Evolutionary conservation across 1,140 invertebrate genomes (phyloP).

Genomic region (Proales similis): DNA sequence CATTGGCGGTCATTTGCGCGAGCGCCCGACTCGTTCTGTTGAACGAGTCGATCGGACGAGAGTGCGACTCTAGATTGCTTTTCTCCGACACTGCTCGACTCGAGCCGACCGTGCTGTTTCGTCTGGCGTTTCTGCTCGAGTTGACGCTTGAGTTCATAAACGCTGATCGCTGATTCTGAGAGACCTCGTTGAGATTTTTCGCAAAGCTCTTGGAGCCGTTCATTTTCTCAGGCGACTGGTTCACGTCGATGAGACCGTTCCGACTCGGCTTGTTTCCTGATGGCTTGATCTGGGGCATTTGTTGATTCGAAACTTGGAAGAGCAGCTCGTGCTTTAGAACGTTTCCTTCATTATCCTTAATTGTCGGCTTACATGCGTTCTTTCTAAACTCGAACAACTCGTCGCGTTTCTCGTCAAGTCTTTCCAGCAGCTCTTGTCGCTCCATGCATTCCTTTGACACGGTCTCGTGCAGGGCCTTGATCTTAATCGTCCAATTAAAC

Average conservation of each 20-base stretch:
- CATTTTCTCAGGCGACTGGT: background rate
- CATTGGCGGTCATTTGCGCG: background rate
- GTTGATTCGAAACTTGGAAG: constrained; percentile 9
- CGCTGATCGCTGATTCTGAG: too few relatives aligned
- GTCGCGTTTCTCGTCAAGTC: constrained; percentile 45
- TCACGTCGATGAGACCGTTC: background rate
- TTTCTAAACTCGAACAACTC: constrained; percentile 46
- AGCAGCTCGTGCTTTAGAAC: background rate
- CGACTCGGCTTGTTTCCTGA: background rate
- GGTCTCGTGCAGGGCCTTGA: constrained; percentile 46
- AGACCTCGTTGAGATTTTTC: constrained; percentile 24
- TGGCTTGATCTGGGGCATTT: background rate
- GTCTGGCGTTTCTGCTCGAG: background rate
- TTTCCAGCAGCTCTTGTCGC: constrained; percentile 49
- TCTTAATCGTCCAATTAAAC: constrained; percentile 36
- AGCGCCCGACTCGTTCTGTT: background rate
- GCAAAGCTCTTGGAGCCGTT: too few relatives aligned
- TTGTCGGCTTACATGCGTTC: constrained; percentile 42
- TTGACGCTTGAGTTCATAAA: background rate
- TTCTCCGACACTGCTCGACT: constrained; percentile 18
- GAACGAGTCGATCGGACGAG: background rate
- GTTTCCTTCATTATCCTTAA: background rate
- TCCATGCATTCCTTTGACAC: constrained; percentile 50
- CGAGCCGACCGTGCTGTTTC: constrained; percentile 13
- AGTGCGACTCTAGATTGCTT: constrained; percentile 7